Conservation (phyloP, 2,888 invertebrate species). For the Oxycera nigricornis region DNA sequence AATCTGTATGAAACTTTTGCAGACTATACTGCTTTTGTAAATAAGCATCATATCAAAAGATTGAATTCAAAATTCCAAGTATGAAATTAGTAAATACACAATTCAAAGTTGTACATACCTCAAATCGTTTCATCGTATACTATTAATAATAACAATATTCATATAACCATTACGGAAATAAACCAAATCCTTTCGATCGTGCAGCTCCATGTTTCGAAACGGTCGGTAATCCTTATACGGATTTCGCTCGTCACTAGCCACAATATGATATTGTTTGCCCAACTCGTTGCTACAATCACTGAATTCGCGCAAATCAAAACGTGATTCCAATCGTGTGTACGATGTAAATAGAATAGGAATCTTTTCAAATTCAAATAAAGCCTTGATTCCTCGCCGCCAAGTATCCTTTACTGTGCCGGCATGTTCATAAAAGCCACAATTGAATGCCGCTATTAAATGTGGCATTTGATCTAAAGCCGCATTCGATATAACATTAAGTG, state of each 20-base stretch:
- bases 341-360: conserved; percentile 57
- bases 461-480: background rate
- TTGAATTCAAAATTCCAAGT: background rate
- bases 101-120: too few relatives aligned
- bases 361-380: conserved; percentile 50
- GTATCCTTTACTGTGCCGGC: conserved; percentile 30
- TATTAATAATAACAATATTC: conserved; percentile 50
- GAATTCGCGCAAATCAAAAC: conserved; percentile 52
- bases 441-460: conserved; percentile 52
- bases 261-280: background rate
- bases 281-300: conserved; percentile 47
- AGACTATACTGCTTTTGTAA: background rate
- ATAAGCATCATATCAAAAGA: background rate
- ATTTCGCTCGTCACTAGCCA: conserved; percentile 49
- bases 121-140: too few relatives aligned
- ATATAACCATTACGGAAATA: conserved; percentile 56
- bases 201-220: conserved; percentile 50
- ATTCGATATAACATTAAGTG: conserved; percentile 29
- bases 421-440: conserved; percentile 55
- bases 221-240: conserved; percentile 55
- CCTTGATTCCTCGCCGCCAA: conserved; percentile 49
- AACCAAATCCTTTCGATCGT: conserved; percentile 51
- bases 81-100: background rate
- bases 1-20: background rate
- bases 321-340: conserved; percentile 51